phyloP scores from a whole-genome alignment of 2,113 vertebrate genomes.

The Merops nubicus region DNA sequence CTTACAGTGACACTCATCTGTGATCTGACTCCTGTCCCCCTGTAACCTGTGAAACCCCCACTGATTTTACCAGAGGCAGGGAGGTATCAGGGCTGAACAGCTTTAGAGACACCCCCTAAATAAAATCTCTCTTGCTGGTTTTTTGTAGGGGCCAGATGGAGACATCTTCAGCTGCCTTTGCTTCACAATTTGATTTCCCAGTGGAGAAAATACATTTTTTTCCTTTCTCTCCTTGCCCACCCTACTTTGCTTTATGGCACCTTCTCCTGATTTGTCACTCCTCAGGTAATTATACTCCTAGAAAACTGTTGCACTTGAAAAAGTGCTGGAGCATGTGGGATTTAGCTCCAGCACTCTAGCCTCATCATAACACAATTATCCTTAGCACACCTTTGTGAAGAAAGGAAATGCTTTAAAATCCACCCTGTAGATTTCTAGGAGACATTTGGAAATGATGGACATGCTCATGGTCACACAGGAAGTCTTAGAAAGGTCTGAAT shows the following conservation, averaged over 20 bases:
- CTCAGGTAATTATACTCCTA: not conserved
- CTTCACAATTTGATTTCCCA: not conserved
- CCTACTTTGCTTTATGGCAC: not conserved
- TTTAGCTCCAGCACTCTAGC: not conserved
- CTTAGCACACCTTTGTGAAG: not conserved
- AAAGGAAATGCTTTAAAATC: not conserved
- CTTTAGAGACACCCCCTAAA: not conserved
- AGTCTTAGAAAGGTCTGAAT: not conserved
- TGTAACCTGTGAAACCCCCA: not conserved
- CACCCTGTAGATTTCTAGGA: not conserved
- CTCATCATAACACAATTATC: not conserved
- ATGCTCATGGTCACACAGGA: not conserved
- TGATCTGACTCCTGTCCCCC: not conserved
- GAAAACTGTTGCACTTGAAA: not conserved
- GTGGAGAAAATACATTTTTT: not conserved
- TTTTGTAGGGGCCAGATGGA: not conserved
- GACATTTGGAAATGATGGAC: not conserved
- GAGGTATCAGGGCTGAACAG: not conserved
- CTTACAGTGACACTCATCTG: constrained; percentile 26
- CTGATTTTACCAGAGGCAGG: not conserved
- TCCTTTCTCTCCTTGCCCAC: not conserved
- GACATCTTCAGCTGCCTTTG: not conserved
- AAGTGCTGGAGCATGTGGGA: not conserved
- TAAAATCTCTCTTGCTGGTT: not conserved
- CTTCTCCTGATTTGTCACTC: not conserved